phyloP scores from a whole-genome alignment of 2,888 invertebrate genomes.

The Ochropacha duplaris region DNA sequence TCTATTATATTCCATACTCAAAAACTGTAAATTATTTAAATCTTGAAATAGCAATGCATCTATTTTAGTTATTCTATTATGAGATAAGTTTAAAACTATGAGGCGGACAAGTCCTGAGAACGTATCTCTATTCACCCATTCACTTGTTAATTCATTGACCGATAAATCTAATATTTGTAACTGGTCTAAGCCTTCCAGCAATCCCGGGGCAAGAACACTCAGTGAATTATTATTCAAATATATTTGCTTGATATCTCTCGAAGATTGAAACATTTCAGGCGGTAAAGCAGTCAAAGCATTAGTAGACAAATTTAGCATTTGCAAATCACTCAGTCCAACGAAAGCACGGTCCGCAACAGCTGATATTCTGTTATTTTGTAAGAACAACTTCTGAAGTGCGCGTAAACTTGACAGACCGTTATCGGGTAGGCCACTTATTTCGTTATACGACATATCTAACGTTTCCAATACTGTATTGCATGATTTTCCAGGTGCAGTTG shows the following conservation, averaged over 20 bases:
- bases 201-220: conserved; percentile 88
- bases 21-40: conserved; percentile 88
- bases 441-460: conserved; percentile 89
- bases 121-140: conserved; percentile 90
- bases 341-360: conserved; percentile 89
- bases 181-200: conserved; percentile 88
- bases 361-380: conserved; percentile 90
- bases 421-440: conserved; percentile 87
- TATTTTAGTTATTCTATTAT: conserved; percentile 88
- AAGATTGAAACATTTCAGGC: conserved; percentile 89
- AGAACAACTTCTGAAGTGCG: conserved; percentile 86
- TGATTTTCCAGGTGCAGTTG: conserved; percentile 85
- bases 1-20: conserved; percentile 88
- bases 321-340: conserved; percentile 86
- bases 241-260: conserved; percentile 87
- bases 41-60: conserved; percentile 89
- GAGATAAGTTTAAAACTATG: conserved; percentile 88
- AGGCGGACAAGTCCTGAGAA: conserved; percentile 89
- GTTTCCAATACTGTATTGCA: conserved; percentile 87
- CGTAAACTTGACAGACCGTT: conserved; percentile 87
- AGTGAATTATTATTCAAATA: conserved; percentile 90
- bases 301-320: conserved; percentile 89
- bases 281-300: conserved; percentile 90
- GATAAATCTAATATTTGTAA: conserved; percentile 89
- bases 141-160: conserved; percentile 88